Conservation (phyloP, 2,888 invertebrate species). For the Ectemnius continuus region DNA sequence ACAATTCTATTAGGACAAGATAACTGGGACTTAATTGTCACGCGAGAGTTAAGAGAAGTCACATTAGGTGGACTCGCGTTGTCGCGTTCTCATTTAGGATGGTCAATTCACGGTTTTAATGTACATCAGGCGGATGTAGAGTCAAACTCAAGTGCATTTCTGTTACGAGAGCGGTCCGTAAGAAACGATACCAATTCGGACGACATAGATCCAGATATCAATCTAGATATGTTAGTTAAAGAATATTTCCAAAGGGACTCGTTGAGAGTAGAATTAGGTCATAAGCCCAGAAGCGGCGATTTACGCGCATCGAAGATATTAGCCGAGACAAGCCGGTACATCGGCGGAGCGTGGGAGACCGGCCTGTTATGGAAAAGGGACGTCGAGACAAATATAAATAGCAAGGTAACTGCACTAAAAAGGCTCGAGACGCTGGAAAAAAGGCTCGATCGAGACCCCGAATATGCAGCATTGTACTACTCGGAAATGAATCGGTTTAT, state of each 20-base stretch:
- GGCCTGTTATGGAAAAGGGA: slow-evolving; percentile 27
- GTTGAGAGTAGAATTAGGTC: not conserved
- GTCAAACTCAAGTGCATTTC: too few species aligned
- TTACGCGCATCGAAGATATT: slow-evolving; percentile 11
- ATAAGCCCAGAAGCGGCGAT: not conserved
- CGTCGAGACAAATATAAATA: slow-evolving; percentile 9
- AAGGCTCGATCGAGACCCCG: slow-evolving; percentile 37
- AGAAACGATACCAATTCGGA: not conserved
- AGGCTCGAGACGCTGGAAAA: slow-evolving; percentile 35
- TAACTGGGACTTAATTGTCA: slow-evolving; percentile 17
- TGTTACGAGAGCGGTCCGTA: too few species aligned
- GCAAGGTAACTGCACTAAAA: slow-evolving; percentile 18
- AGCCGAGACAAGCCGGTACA: slow-evolving; percentile 1
- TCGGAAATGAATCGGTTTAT: slow-evolving; percentile 29
- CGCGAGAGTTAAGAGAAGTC: not conserved
- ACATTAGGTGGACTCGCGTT: not conserved
- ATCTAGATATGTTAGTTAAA: not conserved
- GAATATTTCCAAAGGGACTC: not conserved
- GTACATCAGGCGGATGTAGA: too few species aligned
- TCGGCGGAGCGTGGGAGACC: slow-evolving; percentile 17
- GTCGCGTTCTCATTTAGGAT: not conserved
- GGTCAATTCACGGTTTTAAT: not conserved
- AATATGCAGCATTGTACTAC: slow-evolving; percentile 33
- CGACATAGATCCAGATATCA: not conserved
- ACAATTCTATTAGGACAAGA: slow-evolving; percentile 28